Percentiles rank a stretch among this genome's conserved stretches.
These are phyloP conservation scores for Cenopis cana DNA, from an alignment of 2,888 invertebrate species.

Conservation along the genomic window DNA sequence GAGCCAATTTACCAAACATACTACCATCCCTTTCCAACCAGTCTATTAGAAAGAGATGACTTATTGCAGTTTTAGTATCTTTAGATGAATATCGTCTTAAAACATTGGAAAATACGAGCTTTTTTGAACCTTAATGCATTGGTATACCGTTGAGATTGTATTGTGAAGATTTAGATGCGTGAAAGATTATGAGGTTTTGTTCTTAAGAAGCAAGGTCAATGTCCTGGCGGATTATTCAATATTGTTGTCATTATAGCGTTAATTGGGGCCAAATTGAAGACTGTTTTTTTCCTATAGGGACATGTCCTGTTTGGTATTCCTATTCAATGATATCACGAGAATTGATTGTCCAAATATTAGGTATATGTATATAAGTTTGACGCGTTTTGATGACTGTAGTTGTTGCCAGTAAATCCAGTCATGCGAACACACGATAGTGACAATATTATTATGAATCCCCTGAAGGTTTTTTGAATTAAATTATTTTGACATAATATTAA, in stretches of 20 bases:
- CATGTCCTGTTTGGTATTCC: neutral
- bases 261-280: neutral
- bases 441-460: too few relatives aligned
- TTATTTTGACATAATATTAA: too few relatives aligned
- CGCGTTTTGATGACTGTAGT: too few relatives aligned
- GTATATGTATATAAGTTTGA: too few relatives aligned
- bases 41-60: neutral
- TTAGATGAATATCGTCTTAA: neutral
- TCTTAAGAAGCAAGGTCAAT: constrained; percentile 2
- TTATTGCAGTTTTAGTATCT: constrained; percentile 3
- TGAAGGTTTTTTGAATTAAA: too few relatives aligned
- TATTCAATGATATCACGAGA: neutral
- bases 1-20: neutral
- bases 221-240: neutral
- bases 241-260: neutral
- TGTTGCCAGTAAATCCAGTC: too few relatives aligned
- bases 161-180: neutral
- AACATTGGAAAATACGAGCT: neutral
- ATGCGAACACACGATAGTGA: too few relatives aligned
- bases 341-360: too few relatives aligned
- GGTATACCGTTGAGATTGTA: neutral
- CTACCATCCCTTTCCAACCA: neutral
- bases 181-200: neutral
- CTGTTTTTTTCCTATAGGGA: neutral
- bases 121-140: neutral